A percentile compares a stretch with the other conserved stretches of the same genome.
Conservation (phyloP, 1,140 invertebrate species). For the Pygmarrhopalites habei region DNA sequence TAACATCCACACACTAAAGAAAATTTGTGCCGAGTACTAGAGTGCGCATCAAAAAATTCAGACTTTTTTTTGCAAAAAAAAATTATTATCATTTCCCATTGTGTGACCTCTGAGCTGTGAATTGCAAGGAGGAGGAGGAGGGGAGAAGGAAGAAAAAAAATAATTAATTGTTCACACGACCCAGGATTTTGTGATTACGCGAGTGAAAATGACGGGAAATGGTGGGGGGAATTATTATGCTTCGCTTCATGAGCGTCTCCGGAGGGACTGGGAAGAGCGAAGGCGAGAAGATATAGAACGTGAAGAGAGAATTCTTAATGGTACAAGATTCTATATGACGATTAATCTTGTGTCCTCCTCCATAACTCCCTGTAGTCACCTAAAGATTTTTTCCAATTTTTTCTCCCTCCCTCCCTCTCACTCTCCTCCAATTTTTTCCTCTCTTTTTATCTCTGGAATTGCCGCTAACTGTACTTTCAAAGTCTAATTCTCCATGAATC, state of each 20-base stretch:
- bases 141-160: neutral
- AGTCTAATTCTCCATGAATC: too few species aligned
- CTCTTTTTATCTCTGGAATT: too few species aligned
- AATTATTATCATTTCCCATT: too few species aligned
- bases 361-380: neutral
- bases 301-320: conserved; percentile 16
- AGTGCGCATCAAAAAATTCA: too few species aligned
- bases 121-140: neutral
- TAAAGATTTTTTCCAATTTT: neutral
- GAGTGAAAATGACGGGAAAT: conserved; percentile 9
- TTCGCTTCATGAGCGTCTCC: neutral
- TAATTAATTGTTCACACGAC: too few species aligned
- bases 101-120: too few species aligned
- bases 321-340: neutral
- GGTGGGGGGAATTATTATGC: neutral
- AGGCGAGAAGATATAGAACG: neutral
- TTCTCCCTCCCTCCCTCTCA: neutral
- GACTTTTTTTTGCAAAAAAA: too few species aligned
- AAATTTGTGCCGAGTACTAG: too few species aligned
- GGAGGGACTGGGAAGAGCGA: neutral
- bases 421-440: too few species aligned
- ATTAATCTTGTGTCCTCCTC: conserved; percentile 8
- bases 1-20: too few species aligned
- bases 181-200: too few species aligned
- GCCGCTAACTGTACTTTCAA: too few species aligned